Conservation (phyloP, 2,113 vertebrate genomes). For the Micromys minutus region DNA sequence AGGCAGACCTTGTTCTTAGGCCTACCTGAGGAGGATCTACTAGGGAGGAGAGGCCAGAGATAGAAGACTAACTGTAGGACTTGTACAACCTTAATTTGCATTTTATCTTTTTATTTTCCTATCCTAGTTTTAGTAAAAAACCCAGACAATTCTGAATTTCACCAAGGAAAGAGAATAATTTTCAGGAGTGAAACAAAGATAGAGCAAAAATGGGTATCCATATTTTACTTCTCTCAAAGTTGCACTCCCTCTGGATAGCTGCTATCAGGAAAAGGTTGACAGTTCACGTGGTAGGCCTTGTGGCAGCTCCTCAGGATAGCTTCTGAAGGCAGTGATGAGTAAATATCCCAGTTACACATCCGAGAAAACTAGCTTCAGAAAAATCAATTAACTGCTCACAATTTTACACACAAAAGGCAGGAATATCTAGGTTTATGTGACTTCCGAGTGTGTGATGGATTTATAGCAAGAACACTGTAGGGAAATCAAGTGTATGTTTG, state of each 20-base stretch:
- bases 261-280: not conserved
- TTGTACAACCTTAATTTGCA: not conserved
- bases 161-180: not conserved
- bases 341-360: too few species aligned
- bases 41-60: not conserved
- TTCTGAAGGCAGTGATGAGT: not conserved
- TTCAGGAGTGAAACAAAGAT: not conserved
- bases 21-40: not conserved
- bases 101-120: not conserved
- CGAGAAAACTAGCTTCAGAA: not conserved
- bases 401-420: not conserved
- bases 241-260: not conserved
- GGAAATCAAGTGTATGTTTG: not conserved
- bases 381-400: not conserved
- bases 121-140: not conserved
- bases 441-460: not conserved
- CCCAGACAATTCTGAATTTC: not conserved
- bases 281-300: not conserved
- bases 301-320: not conserved
- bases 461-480: not conserved
- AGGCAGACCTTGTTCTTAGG: not conserved
- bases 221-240: constrained; percentile 16
- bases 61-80: not conserved
- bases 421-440: not conserved
- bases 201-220: not conserved